A percentile compares a stretch with the other conserved stretches of the same genome.
These are phyloP conservation scores for Antechinus stuartii DNA, from an alignment of 2,113 vertebrate genomes.

Conservation along the genomic window DNA sequence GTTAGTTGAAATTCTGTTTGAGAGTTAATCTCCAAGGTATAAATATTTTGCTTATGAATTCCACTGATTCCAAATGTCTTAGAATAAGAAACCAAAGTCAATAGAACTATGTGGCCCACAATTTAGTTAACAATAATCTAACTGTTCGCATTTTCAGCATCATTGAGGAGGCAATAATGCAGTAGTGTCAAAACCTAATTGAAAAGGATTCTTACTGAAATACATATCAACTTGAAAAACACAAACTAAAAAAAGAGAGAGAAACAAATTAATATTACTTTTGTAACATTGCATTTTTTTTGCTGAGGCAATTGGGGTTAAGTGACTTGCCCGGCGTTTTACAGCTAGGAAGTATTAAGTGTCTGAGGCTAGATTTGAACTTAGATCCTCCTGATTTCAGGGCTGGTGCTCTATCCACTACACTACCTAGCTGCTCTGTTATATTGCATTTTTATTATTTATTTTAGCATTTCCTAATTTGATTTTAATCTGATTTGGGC, in stretches of 20 bases:
- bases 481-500: neutral
- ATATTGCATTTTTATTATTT: neutral
- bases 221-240: neutral
- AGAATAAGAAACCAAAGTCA: neutral
- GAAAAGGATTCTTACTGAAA: neutral
- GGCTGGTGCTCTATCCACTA: too few relatives aligned
- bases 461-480: neutral
- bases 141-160: neutral
- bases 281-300: neutral
- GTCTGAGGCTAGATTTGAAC: too few relatives aligned
- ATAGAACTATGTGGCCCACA: neutral
- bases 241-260: neutral
- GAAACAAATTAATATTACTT: neutral
- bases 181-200: neutral
- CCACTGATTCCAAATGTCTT: neutral
- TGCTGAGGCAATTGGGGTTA: too few relatives aligned
- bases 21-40: neutral
- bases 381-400: too few relatives aligned
- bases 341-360: too few relatives aligned
- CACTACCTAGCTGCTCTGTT: neutral
- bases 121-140: neutral
- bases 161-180: neutral
- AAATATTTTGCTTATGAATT: neutral
- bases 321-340: too few relatives aligned
- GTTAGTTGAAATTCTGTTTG: conserved; percentile 22